Evolutionary conservation across 2,888 invertebrate species (phyloP), one percentile per base, ranked within the genome.

Genomic region (Chromoteleia sp.): DNA sequence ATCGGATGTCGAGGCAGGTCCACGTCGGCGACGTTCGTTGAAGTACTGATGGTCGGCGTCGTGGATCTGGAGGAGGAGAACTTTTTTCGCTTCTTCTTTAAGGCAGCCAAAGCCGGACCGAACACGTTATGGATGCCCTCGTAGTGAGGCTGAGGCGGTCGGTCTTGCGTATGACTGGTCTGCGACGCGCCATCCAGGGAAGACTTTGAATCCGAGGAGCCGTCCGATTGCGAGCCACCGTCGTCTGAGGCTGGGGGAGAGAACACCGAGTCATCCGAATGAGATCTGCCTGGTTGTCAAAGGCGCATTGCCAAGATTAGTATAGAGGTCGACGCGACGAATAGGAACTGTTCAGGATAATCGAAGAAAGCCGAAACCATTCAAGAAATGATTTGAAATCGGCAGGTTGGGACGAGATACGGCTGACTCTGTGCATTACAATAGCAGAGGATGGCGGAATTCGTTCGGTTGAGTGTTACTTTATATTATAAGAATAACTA

Each of bases 241-340:
- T 95, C 96, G 88, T 95, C 94, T 0, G 94, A 94, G 0, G 93
- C 93, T 61, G 84, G 94, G 90, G 93, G 94, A 90, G 93, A 94
- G 89, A 92, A 95, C 61, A 97, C 96, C 7, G 97, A 97, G 91
- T 97, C 97, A 92, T 97, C 97, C 1, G 97, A 97, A 84, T 95
- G 93, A 83, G 93, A 93, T 78, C 91, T 89, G 82, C 89, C 91
- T 91, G 82, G 25, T 65, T 54, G 19, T 33, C 29, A 81, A 67
- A 73, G 33, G 41, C 19, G 43, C 14, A 39, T 58, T 52, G 45
- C 14, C 19, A 21, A 48, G 25, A 65, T 71, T 52, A 71, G 59
- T 59, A 29, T 41, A 25, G 12, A 10, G 29, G 12, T 41, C 41
- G 29, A 25, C 19, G 45, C 21, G 45, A 39, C 21, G 39, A 33